A percentile compares a stretch with the other conserved stretches of the same genome.
These are phyloP conservation scores for Fulmarus glacialis DNA, from an alignment of 2,113 vertebrate genomes.

Conservation along the genomic window DNA sequence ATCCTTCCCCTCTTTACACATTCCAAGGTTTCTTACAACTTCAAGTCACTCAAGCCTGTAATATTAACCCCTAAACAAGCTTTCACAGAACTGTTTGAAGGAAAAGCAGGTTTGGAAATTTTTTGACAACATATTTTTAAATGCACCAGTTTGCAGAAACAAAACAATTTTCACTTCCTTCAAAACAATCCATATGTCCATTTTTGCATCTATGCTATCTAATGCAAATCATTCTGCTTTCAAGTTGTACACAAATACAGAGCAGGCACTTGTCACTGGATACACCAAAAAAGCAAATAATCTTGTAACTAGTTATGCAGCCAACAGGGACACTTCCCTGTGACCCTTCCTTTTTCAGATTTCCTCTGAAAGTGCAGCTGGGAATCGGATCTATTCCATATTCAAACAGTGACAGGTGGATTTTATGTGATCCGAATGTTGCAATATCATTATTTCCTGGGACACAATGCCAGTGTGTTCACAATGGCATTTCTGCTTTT, in stretches of 20 bases:
- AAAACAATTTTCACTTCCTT: slow-evolving; percentile 18
- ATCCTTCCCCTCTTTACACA: slow-evolving; percentile 63
- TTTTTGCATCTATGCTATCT: not conserved
- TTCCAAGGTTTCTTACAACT: slow-evolving; percentile 60
- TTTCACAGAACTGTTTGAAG: not conserved
- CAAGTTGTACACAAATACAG: not conserved
- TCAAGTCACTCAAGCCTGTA: not conserved
- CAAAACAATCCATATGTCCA: not conserved
- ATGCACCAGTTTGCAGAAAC: slow-evolving; percentile 2
- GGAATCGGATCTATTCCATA: not conserved
- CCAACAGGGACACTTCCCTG: not conserved
- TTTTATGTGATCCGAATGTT: not conserved
- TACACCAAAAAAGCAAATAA: not conserved
- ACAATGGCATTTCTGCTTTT: not conserved
- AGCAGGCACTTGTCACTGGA: not conserved
- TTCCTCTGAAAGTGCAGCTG: not conserved
- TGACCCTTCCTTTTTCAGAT: not conserved
- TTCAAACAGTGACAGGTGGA: not conserved
- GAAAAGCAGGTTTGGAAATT: not conserved
- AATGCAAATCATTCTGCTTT: not conserved
- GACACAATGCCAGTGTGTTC: not conserved
- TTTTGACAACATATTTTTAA: not conserved
- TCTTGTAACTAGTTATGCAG: not conserved
- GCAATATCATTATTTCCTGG: not conserved
- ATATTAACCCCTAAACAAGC: slow-evolving; percentile 44